Evolutionary conservation across 2,797 vertebrate species (phyloP).

Genomic region (Lateolabrax maculatus): DNA sequence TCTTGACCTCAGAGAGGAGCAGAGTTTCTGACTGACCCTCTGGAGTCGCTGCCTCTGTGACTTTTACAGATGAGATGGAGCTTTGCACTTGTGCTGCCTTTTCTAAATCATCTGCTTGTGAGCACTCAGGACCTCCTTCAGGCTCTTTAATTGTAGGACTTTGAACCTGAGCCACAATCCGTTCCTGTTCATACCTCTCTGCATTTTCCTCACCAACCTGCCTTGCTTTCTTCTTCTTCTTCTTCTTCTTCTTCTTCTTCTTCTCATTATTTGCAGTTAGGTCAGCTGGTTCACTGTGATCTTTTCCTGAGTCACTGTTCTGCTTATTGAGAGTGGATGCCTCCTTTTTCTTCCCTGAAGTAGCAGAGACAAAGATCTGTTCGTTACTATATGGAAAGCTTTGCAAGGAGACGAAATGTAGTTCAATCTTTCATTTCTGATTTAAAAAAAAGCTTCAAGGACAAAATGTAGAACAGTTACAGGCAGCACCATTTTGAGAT

Average conservation of each 20-base stretch:
- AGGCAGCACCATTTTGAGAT: too few relatives aligned
- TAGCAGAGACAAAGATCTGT: constrained; percentile 24
- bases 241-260: constrained; percentile 56
- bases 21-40: constrained; percentile 2
- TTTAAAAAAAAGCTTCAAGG: background rate
- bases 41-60: background rate
- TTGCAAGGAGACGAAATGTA: background rate
- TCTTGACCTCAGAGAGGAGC: constrained; percentile 10
- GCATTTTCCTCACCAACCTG: background rate
- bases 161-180: background rate
- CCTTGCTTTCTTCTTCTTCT: constrained; percentile 27
- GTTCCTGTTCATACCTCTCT: background rate
- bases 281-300: constrained; percentile 5
- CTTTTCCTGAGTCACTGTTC: background rate
- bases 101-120: background rate
- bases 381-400: background rate
- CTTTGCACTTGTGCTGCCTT: background rate
- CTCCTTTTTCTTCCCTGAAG: constrained; percentile 62
- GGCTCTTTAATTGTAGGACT: background rate
- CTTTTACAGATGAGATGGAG: background rate
- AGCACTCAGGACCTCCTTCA: background rate
- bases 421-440: background rate
- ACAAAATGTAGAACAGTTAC: background rate
- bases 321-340: background rate
- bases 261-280: background rate